Evolutionary conservation across 2,888 invertebrate species (phyloP).

Genomic region (Crepidodera aurea): DNA sequence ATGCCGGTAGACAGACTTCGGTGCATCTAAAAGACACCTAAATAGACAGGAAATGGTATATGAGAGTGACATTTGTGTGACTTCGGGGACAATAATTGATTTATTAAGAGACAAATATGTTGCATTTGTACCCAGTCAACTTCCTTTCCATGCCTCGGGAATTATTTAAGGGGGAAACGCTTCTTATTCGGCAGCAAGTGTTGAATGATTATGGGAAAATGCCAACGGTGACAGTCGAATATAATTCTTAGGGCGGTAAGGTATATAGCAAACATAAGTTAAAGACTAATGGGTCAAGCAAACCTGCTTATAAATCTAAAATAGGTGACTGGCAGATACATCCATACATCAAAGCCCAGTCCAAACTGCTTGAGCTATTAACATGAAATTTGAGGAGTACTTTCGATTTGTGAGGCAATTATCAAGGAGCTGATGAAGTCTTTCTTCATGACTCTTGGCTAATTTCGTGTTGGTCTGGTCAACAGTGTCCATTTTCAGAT

Average conservation of each 20-base stretch:
- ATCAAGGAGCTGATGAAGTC: too few relatives aligned
- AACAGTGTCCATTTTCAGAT: too few relatives aligned
- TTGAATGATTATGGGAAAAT: conserved; percentile 9
- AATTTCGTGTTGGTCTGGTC: too few relatives aligned
- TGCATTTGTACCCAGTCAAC: conserved; percentile 32
- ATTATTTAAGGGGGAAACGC: conserved; percentile 31
- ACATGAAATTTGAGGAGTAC: too few relatives aligned
- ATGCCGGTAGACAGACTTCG: neutral
- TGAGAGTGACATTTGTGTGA: conserved; percentile 36
- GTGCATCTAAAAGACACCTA: conserved; percentile 37
- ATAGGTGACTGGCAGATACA: too few relatives aligned
- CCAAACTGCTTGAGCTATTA: too few relatives aligned
- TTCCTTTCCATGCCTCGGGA: conserved; percentile 33
- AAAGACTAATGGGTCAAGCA: too few relatives aligned
- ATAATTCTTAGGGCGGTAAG: conserved; percentile 14
- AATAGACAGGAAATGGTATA: conserved; percentile 40
- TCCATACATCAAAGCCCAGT: too few relatives aligned
- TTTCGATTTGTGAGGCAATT: too few relatives aligned
- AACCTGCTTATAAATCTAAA: too few relatives aligned
- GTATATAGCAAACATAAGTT: too few relatives aligned
- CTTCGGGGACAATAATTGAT: conserved; percentile 42
- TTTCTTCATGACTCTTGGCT: too few relatives aligned
- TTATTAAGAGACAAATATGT: conserved; percentile 43
- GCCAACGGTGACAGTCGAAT: conserved; percentile 6
- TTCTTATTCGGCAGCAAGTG: conserved; percentile 18